Evolutionary conservation across 2,888 invertebrate species (phyloP).

Genomic region (Ptilodon capucinus): DNA sequence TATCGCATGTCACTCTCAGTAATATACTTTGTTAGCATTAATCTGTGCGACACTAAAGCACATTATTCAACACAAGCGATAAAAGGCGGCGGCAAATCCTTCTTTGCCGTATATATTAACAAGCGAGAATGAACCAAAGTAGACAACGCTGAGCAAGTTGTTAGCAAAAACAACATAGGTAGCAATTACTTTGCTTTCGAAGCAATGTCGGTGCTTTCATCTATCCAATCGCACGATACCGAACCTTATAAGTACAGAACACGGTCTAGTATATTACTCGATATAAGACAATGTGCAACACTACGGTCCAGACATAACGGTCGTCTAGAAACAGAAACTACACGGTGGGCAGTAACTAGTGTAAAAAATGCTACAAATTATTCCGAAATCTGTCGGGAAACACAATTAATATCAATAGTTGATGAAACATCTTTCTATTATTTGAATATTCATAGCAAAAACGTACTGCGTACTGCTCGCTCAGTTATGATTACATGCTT

Average conservation of each 20-base stretch:
- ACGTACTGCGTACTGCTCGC: background rate
- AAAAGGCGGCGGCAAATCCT: conserved; percentile 15
- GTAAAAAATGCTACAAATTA: conserved; percentile 11
- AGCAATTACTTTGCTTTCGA: conserved; percentile 60
- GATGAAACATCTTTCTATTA: background rate
- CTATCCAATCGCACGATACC: conserved; percentile 37
- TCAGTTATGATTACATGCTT: background rate
- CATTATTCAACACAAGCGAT: conserved; percentile 26
- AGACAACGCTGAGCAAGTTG: conserved; percentile 30
- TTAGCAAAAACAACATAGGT: conserved; percentile 40
- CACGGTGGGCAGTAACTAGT: background rate
- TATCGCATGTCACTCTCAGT: conserved; percentile 1
- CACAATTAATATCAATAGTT: background rate
- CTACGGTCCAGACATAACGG: background rate
- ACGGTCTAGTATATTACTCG: conserved; percentile 8
- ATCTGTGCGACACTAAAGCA: conserved; percentile 26
- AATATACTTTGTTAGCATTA: conserved; percentile 15
- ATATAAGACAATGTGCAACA: background rate
- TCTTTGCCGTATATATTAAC: conserved; percentile 30
- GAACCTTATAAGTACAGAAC: conserved; percentile 22
- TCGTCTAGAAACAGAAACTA: conserved; percentile 4
- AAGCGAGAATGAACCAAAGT: conserved; percentile 30
- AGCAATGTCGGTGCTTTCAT: conserved; percentile 44
- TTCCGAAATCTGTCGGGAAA: conserved; percentile 5
- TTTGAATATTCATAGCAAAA: background rate